phyloP scores from a whole-genome alignment of 2,797 vertebrate genomes.

The Trachops cirrhosus region DNA sequence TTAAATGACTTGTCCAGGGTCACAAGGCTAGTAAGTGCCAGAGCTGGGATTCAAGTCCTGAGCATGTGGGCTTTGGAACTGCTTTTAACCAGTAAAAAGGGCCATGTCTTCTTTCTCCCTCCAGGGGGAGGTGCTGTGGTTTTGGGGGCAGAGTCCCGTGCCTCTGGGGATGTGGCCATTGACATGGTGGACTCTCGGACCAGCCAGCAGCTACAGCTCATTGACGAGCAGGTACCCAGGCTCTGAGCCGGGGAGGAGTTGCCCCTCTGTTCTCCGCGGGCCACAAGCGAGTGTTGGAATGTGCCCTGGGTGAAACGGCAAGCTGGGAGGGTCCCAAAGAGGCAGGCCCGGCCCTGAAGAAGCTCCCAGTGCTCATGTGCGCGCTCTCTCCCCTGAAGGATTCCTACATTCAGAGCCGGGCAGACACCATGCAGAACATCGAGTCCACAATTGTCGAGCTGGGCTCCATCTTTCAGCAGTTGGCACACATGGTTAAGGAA shows the following conservation, averaged over 20 bases:
- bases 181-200: slow-evolving; percentile 92
- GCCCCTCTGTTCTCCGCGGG: background rate
- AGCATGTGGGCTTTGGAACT: slow-evolving; percentile 73
- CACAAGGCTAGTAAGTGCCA: slow-evolving; percentile 18
- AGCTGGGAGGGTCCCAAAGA: background rate
- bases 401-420: slow-evolving; percentile 94
- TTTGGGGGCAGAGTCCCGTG: slow-evolving; percentile 91
- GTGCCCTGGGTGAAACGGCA: background rate
- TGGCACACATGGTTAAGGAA: slow-evolving; percentile 97
- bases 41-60: background rate
- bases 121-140: slow-evolving; percentile 90
- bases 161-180: slow-evolving; percentile 90
- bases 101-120: slow-evolving; percentile 40
- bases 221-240: slow-evolving; percentile 91
- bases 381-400: slow-evolving; percentile 82
- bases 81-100: slow-evolving; percentile 20
- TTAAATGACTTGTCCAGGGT: slow-evolving; percentile 42
- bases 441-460: slow-evolving; percentile 96
- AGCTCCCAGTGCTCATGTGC: background rate
- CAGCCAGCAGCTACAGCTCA: slow-evolving; percentile 93
- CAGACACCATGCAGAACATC: slow-evolving; percentile 96
- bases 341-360: background rate
- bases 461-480: slow-evolving; percentile 96
- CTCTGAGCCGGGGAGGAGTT: background rate
- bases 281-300: background rate